phyloP scores from a whole-genome alignment of 1,140 invertebrate genomes.

The Ceratosolen fusciceps region DNA sequence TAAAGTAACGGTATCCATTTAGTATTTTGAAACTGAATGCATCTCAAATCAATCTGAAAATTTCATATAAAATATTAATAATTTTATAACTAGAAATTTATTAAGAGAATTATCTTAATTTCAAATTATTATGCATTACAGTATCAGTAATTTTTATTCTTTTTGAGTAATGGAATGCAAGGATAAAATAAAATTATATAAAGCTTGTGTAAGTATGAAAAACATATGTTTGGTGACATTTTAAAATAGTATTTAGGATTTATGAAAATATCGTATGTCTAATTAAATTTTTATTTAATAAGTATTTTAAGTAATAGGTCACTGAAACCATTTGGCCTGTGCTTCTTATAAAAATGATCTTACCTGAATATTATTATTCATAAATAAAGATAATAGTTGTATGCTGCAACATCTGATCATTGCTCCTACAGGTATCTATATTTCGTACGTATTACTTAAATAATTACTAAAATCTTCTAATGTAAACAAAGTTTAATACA shows the following conservation, averaged over 20 bases:
- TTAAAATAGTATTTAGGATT: neutral
- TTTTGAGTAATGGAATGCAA: neutral
- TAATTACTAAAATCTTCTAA: neutral
- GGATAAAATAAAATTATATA: neutral
- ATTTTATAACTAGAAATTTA: neutral
- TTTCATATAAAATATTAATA: neutral
- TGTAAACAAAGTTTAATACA: neutral
- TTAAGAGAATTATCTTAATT: neutral
- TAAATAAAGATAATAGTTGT: conserved; percentile 19
- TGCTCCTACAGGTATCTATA: conserved; percentile 22
- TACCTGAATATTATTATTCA: conserved; percentile 30
- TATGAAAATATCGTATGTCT: neutral
- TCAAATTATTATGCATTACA: neutral
- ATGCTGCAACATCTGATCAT: conserved; percentile 38
- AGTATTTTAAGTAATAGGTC: too few relatives aligned
- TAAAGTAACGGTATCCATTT: conserved; percentile 63
- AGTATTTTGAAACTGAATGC: conserved; percentile 6
- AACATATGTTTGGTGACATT: neutral
- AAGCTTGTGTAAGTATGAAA: neutral
- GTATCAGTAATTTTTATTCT: neutral
- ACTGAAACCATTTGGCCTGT: neutral
- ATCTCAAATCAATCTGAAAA: conserved; percentile 31
- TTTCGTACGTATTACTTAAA: conserved; percentile 16
- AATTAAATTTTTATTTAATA: neutral
- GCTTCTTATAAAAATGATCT: neutral